Percentiles rank a stretch among this genome's conserved stretches.
Conservation (phyloP, 2,888 invertebrate genomes). For the Himalopsyche kuldschensis region DNA sequence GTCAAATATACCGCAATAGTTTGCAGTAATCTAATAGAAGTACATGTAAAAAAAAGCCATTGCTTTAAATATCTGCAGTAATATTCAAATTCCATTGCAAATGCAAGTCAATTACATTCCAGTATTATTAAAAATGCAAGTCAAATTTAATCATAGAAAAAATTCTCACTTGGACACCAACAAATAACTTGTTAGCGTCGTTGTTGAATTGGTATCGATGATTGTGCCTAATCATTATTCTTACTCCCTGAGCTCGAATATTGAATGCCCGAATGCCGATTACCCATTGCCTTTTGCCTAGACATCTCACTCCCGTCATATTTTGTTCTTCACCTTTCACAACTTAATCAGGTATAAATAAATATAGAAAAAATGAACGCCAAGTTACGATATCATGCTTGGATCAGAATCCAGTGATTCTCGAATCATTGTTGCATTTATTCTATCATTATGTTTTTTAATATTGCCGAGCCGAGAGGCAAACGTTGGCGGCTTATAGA, state of each 20-base stretch:
- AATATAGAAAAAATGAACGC: background rate
- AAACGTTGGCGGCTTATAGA: too few species aligned
- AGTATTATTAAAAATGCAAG: too few species aligned
- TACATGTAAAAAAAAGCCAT: too few species aligned
- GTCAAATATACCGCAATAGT: too few species aligned
- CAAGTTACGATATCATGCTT: background rate
- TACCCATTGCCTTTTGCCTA: background rate
- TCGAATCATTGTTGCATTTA: background rate
- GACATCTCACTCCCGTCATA: background rate
- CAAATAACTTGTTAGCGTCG: background rate
- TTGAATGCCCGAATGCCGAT: background rate
- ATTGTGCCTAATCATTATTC: background rate
- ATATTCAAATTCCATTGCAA: too few species aligned
- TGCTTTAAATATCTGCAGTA: too few species aligned
- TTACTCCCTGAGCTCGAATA: background rate
- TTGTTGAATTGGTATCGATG: background rate
- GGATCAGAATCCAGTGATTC: background rate
- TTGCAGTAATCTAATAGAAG: too few species aligned
- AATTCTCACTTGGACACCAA: too few species aligned
- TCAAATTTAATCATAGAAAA: too few species aligned
- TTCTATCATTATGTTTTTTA: too few species aligned
- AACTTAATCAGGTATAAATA: conserved; percentile 4
- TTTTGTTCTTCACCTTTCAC: background rate
- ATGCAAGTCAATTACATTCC: too few species aligned
- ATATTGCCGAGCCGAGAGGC: too few species aligned